Base-by-base conservation (phyloP, 2,797 vertebrate genomes). In the Apogon hyalosoma region DNA sequence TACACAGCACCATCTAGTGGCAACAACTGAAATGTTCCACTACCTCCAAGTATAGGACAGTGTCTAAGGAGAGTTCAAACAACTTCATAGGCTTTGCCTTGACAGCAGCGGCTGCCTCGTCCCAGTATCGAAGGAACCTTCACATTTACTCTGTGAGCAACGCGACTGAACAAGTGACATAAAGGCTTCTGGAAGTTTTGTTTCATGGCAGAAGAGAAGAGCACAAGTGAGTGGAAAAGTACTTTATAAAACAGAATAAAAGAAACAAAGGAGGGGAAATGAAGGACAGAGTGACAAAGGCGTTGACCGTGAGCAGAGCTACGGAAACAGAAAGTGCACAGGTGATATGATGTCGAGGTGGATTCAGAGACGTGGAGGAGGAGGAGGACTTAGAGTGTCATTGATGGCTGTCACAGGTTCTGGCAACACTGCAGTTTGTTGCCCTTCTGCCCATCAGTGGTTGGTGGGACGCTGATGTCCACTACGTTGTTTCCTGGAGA, bases 381-480 rank as follows among this genome's bases (percentile, higher is more conserved):
- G 64, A 57, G 43, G 51, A 43, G 33, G 39, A 54, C 46, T n/a
- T n/a, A 51, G 83, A 75, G 65, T 51, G 69, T 68, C 93, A 95
- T 92, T 95, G 93, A 11, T 16, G 56, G 79, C 77, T 6, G 71
- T 87, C 96, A 99, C 96, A 97, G 96, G 86, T 94, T 98, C 93
- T 98, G 97, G 91, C 97, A 99, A 92, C 97, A 99, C 90, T 96
- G 97, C 54, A 98, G 95, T 94, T 96, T 98, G 94, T 88, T 98
- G 90, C 96, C 94, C 88, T 95, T 98, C 89, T 96, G 95, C 82
- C 96, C 95, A 0, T 98, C 97, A 0, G 96, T 97, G 88, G 97
- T 99, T 13, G 97, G 97, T 0, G 97, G 97, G 69, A 98, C 97
- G 0, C 96, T 98, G 87, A 99, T 99, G 90, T 98, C 97, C 51